Conservation (phyloP, 1,140 invertebrate species). For the Dolichoris vasculosae region DNA sequence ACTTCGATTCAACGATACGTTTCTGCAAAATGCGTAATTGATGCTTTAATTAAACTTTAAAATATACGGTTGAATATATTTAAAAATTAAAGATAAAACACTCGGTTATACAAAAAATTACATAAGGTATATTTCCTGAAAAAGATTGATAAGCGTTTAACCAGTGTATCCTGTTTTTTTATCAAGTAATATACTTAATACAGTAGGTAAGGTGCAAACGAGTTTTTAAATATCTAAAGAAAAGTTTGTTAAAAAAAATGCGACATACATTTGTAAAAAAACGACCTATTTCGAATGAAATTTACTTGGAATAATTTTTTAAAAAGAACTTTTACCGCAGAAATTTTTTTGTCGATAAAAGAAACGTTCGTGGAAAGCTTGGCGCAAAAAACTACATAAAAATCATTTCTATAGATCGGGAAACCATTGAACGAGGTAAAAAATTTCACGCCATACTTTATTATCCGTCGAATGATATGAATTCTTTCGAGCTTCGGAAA, state of each 20-base stretch:
- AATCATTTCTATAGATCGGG: not conserved
- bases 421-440: not conserved
- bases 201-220: not conserved
- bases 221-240: not conserved
- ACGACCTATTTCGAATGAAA: not conserved
- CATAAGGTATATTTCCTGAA: too few relatives aligned
- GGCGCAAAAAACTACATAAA: not conserved
- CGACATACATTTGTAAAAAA: not conserved
- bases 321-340: not conserved
- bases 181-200: not conserved
- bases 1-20: too few relatives aligned
- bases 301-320: not conserved
- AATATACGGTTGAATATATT: too few relatives aligned
- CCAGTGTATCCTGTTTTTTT: not conserved
- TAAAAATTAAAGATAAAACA: too few relatives aligned
- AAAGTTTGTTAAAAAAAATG: not conserved
- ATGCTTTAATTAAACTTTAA: too few relatives aligned
- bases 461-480: conserved; percentile 17
- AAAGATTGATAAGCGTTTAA: too few relatives aligned
- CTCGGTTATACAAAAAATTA: too few relatives aligned
- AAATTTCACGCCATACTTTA: not conserved
- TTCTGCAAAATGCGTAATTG: too few relatives aligned
- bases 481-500: not conserved
- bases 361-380: not conserved
- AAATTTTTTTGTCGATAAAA: not conserved